Percentiles rank a stretch among this genome's conserved stretches.
Evolutionary conservation across 2,888 invertebrate species (phyloP).

Genomic region (Calephelis perditalis): DNA sequence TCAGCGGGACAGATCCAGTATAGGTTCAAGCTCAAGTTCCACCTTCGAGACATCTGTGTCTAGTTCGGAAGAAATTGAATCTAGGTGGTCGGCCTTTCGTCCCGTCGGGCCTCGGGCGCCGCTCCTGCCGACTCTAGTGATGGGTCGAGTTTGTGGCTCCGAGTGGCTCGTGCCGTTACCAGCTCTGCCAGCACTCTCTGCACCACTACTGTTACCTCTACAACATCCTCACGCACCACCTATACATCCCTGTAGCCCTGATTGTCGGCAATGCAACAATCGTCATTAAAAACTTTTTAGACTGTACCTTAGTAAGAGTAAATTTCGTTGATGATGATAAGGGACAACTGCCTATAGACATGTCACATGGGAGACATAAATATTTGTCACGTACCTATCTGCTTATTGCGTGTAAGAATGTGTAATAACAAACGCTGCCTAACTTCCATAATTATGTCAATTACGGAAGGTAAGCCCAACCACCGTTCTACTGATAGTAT

Average conservation of each 20-base stretch:
- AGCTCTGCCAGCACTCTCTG: constrained; percentile 57
- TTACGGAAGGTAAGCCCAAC: too few relatives aligned
- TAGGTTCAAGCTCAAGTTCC: constrained; percentile 34
- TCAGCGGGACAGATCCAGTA: constrained; percentile 50
- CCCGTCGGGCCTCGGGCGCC: constrained; percentile 71
- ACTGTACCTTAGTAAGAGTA: too few relatives aligned
- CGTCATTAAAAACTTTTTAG: constrained; percentile 42
- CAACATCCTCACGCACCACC: constrained; percentile 57
- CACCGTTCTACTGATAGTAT: too few relatives aligned
- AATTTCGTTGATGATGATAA: too few relatives aligned
- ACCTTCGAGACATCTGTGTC: constrained; percentile 56
- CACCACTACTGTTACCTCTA: constrained; percentile 58
- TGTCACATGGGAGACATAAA: too few relatives aligned
- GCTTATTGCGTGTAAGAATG: too few relatives aligned
- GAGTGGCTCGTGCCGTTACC: constrained; percentile 72
- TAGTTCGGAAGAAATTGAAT: constrained; percentile 54
- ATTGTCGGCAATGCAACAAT: constrained; percentile 67
- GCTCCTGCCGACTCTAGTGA: constrained; percentile 62
- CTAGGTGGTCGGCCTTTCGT: constrained; percentile 69
- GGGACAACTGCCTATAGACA: too few relatives aligned
- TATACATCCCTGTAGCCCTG: constrained; percentile 57
- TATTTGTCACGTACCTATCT: too few relatives aligned
- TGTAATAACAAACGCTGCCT: too few relatives aligned
- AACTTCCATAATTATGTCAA: too few relatives aligned
- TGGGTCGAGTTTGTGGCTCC: constrained; percentile 72